phyloP scores from a whole-genome alignment of 2,888 invertebrate genomes.

The Hypselothyrea guttata region DNA sequence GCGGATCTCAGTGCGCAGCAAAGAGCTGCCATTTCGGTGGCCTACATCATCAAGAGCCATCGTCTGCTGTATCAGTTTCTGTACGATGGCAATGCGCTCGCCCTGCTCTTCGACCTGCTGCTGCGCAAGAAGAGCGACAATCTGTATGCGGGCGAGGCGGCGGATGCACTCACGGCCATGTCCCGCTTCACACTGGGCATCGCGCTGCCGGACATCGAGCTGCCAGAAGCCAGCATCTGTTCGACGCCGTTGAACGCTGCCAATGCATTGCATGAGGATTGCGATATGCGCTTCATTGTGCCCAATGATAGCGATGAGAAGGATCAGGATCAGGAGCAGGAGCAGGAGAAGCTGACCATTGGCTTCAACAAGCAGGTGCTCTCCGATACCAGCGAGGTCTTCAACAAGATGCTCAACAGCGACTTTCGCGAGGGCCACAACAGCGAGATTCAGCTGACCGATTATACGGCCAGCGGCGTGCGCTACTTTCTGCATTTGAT shows the following conservation, averaged over 20 bases:
- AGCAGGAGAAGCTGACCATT: slow-evolving; percentile 49
- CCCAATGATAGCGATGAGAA: slow-evolving; percentile 24
- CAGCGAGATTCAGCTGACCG: slow-evolving; percentile 80
- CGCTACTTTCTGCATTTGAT: slow-evolving; percentile 81
- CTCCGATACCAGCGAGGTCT: slow-evolving; percentile 81
- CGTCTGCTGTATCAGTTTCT: slow-evolving; percentile 79
- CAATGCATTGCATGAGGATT: slow-evolving; percentile 48
- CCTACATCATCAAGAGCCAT: slow-evolving; percentile 79
- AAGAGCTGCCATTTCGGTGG: slow-evolving; percentile 80
- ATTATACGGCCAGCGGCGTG: slow-evolving; percentile 78
- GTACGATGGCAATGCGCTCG: slow-evolving; percentile 79
- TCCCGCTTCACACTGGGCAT: slow-evolving; percentile 77
- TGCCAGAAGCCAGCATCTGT: slow-evolving; percentile 39
- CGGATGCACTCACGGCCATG: slow-evolving; percentile 80
- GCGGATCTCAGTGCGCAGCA: slow-evolving; percentile 72
- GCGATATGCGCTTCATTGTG: slow-evolving; percentile 79
- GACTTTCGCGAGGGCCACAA: slow-evolving; percentile 81
- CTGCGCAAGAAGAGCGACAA: slow-evolving; percentile 73
- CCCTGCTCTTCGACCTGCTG: slow-evolving; percentile 76
- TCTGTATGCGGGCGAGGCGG: slow-evolving; percentile 78
- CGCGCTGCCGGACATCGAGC: slow-evolving; percentile 57
- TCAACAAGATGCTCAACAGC: slow-evolving; percentile 82
- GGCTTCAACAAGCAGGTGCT: slow-evolving; percentile 80
- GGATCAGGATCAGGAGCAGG: not conserved
- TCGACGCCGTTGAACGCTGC: slow-evolving; percentile 34